These are phyloP conservation scores for Chiridota heheva DNA, from an alignment of 35 echinoderm and acorn worm genomes.

Conservation along the genomic window DNA sequence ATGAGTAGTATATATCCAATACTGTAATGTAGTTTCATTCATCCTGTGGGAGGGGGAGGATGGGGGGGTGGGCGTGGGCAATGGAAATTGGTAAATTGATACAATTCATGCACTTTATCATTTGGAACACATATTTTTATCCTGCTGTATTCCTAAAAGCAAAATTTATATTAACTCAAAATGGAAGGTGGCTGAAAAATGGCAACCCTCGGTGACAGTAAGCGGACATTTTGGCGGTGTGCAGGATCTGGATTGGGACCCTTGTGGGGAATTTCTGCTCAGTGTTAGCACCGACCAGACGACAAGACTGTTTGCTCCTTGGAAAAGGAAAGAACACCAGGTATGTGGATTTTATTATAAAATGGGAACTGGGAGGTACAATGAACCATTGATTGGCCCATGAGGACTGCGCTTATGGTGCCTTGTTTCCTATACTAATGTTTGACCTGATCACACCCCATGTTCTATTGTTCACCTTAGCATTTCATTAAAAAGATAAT, in stretches of 20 bases:
- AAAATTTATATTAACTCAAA: no score
- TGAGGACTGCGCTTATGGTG: neutral
- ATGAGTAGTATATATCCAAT: no score
- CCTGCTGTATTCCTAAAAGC: no score
- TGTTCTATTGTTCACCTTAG: no score
- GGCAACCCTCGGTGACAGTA: slow-evolving; percentile 66
- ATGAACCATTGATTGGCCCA: neutral
- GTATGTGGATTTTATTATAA: slow-evolving; percentile 28
- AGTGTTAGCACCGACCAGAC: slow-evolving; percentile 91
- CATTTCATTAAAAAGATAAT: no score
- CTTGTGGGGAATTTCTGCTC: slow-evolving; percentile 72
- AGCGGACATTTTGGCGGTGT: slow-evolving; percentile 90
- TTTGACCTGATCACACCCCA: neutral
- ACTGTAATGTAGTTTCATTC: no score
- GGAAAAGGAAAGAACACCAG: slow-evolving; percentile 58
- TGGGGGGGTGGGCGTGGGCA: no score
- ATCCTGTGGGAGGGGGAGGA: no score
- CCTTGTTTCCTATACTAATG: neutral
- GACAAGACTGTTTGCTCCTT: slow-evolving; percentile 88
- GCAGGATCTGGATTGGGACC: slow-evolving; percentile 88
- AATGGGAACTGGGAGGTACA: neutral
- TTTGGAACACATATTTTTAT: no score
- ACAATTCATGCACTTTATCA: no score
- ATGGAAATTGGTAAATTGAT: no score
- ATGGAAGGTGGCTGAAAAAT: no score